Percentiles rank a stretch among this genome's conserved stretches.
Evolutionary conservation across 2,888 invertebrate species (phyloP).

Genomic region (Lasioglossum figueresi): DNA sequence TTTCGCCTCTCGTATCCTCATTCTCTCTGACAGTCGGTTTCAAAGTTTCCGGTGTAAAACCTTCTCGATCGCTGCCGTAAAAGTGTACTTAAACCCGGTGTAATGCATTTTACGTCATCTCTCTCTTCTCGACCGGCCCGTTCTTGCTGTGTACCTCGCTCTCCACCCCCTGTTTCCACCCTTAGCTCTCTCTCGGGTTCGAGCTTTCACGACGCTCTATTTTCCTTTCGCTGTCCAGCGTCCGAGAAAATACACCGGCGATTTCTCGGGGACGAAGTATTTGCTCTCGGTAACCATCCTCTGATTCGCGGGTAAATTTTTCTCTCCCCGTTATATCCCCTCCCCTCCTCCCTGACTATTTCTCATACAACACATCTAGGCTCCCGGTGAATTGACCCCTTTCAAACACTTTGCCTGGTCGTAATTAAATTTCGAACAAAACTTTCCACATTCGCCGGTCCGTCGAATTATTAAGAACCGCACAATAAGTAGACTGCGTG

Average conservation of each 20-base stretch:
- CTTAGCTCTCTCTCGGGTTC: not conserved
- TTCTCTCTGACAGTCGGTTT: slow-evolving; percentile 44
- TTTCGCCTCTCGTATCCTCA: not conserved
- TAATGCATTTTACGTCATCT: slow-evolving; percentile 68
- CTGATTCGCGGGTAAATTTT: slow-evolving; percentile 9
- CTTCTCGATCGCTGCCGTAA: slow-evolving; percentile 57
- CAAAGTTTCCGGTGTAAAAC: slow-evolving; percentile 64
- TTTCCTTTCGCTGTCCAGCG: not conserved
- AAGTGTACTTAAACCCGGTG: slow-evolving; percentile 62
- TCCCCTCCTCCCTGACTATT: not conserved
- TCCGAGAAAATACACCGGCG: slow-evolving; percentile 17
- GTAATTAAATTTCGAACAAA: slow-evolving; percentile 10
- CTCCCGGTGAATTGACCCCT: not conserved
- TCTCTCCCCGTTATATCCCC: not conserved
- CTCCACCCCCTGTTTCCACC: not conserved
- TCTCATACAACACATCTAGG: not conserved
- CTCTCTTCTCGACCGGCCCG: not conserved
- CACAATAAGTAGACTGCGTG: not conserved
- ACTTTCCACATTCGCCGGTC: not conserved
- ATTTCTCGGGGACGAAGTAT: slow-evolving; percentile 12
- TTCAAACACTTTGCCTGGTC: not conserved
- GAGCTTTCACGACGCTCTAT: not conserved
- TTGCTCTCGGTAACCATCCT: slow-evolving; percentile 6
- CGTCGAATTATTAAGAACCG: not conserved
- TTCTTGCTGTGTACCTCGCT: not conserved